A percentile compares a stretch with the other conserved stretches of the same genome.
phyloP scores from a whole-genome alignment of 2,888 invertebrate genomes.

The Meiosimyza decipiens region DNA sequence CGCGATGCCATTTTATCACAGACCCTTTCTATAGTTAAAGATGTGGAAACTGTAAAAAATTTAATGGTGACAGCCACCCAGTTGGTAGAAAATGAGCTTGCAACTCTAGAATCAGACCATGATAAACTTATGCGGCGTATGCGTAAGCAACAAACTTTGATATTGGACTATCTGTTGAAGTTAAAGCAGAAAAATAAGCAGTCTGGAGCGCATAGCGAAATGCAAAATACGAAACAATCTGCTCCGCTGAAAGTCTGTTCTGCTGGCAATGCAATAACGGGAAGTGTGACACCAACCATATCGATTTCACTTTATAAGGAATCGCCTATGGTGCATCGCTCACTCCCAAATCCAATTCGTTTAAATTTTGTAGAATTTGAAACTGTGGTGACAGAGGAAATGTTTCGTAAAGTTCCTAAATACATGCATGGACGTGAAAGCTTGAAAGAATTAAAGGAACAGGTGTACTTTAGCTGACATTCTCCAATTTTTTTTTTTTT shows the following conservation, averaged over 20 bases:
- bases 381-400: constrained; percentile 44
- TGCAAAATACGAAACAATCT: constrained; percentile 29
- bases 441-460: constrained; percentile 51
- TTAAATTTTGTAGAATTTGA: constrained; percentile 56
- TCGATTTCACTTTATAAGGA: constrained; percentile 51
- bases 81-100: constrained; percentile 44
- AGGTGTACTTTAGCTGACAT: too few relatives aligned
- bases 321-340: constrained; percentile 51
- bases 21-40: constrained; percentile 36
- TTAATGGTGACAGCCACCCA: constrained; percentile 44
- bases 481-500: too few relatives aligned
- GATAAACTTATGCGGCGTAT: constrained; percentile 47
- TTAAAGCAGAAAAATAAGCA: constrained; percentile 40
- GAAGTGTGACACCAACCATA: constrained; percentile 45
- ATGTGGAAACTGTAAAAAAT: constrained; percentile 42
- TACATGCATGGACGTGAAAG: constrained; percentile 57
- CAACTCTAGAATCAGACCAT: constrained; percentile 42
- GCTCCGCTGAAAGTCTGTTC: constrained; percentile 29
- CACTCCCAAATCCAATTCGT: constrained; percentile 43
- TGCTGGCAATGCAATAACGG: constrained; percentile 5
- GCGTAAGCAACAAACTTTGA: constrained; percentile 47
- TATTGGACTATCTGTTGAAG: constrained; percentile 41
- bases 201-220: constrained; percentile 26
- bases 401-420: constrained; percentile 55
- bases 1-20: constrained; percentile 46